Evolutionary conservation across 37 sponge, comb jelly and placozoan genomes (phyloP), one percentile per base, ranked within the genome.

Genomic region (Chondrilla cf. caribensis): DNA sequence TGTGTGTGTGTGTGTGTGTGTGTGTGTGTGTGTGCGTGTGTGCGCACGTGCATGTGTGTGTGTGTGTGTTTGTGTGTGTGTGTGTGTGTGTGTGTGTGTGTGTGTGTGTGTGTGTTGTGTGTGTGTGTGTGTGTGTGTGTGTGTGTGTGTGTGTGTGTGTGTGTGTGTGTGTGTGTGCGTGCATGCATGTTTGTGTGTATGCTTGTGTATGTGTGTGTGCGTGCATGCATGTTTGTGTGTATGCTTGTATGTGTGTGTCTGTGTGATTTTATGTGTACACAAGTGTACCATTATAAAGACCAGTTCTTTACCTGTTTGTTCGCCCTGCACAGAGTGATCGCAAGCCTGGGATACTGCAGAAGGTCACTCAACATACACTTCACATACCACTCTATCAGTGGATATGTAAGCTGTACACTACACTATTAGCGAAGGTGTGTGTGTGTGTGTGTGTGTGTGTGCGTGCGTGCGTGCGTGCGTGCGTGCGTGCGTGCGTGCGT

Each of bases 101-200:
- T 76, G 77, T 39, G 43, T 72, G 38, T 35, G 76, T 31, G 76
- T 72, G 76, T 33, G 38, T 72, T 72, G 76, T 72, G 76, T 21
- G 76, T 4, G 17, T 51, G 77, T 76, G 75, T 72, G 75, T 21
- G 38, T 72, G 32, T 21, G 17, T 7, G 75, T 47, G 51, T 47
- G 51, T 47, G 9, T 47, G 51, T n/a, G n/a, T n/a, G n/a, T n/a
- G n/a, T n/a, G n/a, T n/a, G n/a, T n/a, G n/a, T n/a, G n/a, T 72
- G 38, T 35, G 76, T 31, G 76, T 72, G 76, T 33, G 38, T 72
- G 76, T 72, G 76, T 72, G 76, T 21, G 76, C 15, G 17, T 51
- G 77, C 38, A 38, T 72, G 75, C 43, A 31, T 72, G 32, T 21
- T 17, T 7, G 75, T 47, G 51, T 47, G 51, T 47, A 6, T 47